Base-by-base conservation (phyloP, 2,797 vertebrate species). In the Xiphorhynchus erythropygius region DNA sequence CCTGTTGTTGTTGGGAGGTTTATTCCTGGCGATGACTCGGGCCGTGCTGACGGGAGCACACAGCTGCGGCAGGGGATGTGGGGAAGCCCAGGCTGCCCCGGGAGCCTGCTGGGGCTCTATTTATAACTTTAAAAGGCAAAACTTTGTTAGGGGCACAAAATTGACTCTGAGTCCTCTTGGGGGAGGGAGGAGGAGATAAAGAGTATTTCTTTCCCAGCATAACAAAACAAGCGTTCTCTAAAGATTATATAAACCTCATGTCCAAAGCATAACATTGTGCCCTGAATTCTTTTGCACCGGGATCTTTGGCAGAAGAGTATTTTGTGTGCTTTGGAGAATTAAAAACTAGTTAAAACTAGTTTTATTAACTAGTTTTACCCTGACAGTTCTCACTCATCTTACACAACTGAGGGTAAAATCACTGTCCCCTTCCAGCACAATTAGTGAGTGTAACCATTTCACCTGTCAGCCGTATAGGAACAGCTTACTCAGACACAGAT, bases 11-110 rank as follows among this genome's bases (percentile, higher is more conserved):
- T 32, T 46, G 50, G 46, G 49, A 59, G 87, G 93, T 97, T 98
- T 98, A 98, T 98, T 98, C 97, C 97, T 87, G 82, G 98, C 94
- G n/a, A 95, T 98, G 98, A 97, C 89, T 35, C 46, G 95, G 95
- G 53, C 11, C 5, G 60, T n/a, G 80, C 83, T 96, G 95, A 96
- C 1, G 39, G 53, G 63, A 77, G n/a, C 32, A 32, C 95, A 93
- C 96, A 97, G 97, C 97, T 96, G 97, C 12, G 75, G 78, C 67
- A 30, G 84, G 17, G 39, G 41, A 37, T 3, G 3, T 12, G 4
- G 87, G 69, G 93, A 89, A 96, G 82, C 91, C 92, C 57, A 1
- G 22, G 9, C 90, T 87, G 62, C 93, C 73, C 44, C 1, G 14
- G 87, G 46, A 78, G 84, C 13, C 96, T 6, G 18, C 78, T 42